Base-by-base conservation (phyloP, 2,888 invertebrate species). In the Parasteatoda lunata region DNA sequence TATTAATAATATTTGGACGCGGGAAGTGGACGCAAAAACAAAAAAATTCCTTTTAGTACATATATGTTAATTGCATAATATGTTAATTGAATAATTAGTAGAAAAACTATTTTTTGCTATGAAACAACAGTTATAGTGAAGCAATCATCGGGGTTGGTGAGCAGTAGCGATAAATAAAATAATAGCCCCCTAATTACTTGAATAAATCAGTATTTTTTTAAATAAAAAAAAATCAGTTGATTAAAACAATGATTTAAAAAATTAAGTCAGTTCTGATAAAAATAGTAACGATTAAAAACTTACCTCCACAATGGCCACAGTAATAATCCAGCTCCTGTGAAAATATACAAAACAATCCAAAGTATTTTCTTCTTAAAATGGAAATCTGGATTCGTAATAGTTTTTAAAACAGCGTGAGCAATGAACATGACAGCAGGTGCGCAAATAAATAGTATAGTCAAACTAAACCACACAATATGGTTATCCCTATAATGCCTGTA, bases 381-480 rank as follows among this genome's bases (percentile, higher is more conserved):
- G 6, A 82, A 65, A 9, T 82, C 83, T 51, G 82, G 72, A 52
- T 80, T 84, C 3, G 77, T 81, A 11, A 84, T 54, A 13, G 88
- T 73, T 13, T 88, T 49, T 9, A 81, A 52, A 48, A 89, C 69
- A 3, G 87, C 89, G 78, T 84, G 82, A 48, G 84, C 73, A 64
- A 85, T 72, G 59, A 89, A 89, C 87, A 89, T 84, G 3, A 88
- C 80, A 75, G 89, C 84, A 30, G 89, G 89, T n/a, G 89, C 84
- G 54, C 77, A 84, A 11, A 89, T 78, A 48, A 87, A 88, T 45
- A 80, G n/a, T 30, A 89, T 5, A 13, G 89, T 89, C n/a, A 89
- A 70, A 30, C 75, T 76, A 66, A 84, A 87, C 84, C 89, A 87
- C 84, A 87, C 87, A 30, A 81, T 77, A 47, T 89, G 82, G 13